A percentile compares a stretch with the other conserved stretches of the same genome.
phyloP scores from a whole-genome alignment of 1,140 invertebrate genomes.

The Hyposmocoma kahamanoa region DNA sequence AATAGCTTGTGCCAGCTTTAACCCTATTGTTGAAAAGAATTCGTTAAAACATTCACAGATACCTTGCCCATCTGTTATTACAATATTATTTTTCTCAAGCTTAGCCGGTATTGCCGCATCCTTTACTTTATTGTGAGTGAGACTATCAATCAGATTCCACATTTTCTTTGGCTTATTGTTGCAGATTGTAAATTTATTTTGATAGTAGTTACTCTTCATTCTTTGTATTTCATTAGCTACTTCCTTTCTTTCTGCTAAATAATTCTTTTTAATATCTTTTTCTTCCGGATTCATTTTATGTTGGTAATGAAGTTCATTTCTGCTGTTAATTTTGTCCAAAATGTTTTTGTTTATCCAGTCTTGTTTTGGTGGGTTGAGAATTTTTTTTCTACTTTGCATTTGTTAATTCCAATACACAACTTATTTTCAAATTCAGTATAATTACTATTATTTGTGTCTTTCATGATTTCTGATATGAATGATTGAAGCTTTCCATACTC shows the following conservation, averaged over 20 bases:
- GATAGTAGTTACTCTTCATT: neutral
- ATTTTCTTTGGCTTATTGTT: neutral
- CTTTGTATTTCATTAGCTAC: neutral
- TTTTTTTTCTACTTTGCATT: conserved; percentile 12
- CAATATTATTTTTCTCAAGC: neutral
- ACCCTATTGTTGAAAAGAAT: conserved; percentile 3
- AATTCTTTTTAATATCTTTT: no score
- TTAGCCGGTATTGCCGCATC: neutral
- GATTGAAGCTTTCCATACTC: neutral
- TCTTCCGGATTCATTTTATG: no score
- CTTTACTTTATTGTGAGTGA: neutral
- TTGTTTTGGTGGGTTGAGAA: conserved; percentile 12
- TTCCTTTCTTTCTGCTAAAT: neutral
- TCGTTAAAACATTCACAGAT: conserved; percentile 1
- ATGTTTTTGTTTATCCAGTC: conserved; percentile 22
- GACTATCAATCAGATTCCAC: neutral
- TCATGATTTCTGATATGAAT: neutral
- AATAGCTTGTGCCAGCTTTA: neutral
- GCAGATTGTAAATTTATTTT: neutral
- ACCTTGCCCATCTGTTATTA: neutral
- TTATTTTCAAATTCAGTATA: neutral
- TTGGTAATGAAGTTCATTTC: conserved; percentile 7
- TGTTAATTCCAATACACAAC: neutral
- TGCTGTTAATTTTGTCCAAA: conserved; percentile 9
- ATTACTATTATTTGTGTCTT: neutral